Base-by-base conservation (phyloP, 2,797 vertebrate genomes). In the Bothrops alternatus region DNA sequence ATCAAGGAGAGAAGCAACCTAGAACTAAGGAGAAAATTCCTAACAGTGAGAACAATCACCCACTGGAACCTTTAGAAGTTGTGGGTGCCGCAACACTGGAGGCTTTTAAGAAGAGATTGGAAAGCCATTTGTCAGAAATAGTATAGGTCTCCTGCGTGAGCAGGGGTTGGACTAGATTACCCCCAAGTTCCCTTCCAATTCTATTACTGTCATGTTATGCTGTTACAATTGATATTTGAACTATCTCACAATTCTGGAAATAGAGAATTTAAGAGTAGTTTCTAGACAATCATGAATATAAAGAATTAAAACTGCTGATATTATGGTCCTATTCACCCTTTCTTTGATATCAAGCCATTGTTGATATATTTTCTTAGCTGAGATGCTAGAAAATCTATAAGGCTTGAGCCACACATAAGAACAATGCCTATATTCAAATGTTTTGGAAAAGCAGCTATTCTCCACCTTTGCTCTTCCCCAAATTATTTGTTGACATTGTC, bases 401-500 rank as follows among this genome's bases (percentile, higher is more conserved):
- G 63, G 87, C 82, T 95, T 89, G 61, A 91, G 85, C 94, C 95
- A 95, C 95, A 95, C 95, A 96, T 93, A 96, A 93, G 92, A 95
- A 90, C 87, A 25, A 1, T 95, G 92, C 90, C 88, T 90, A 94
- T 90, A 93, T 95, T 94, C 94, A 95, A 92, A 94, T 96, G 94
- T 95, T 93, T 69, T 65, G 93, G 93, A 94, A 95, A 61, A 92
- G 94, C 95, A 96, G 87, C 89, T 92, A 93, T 93, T 93, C 95
- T 93, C 55, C 88, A 47, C 90, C 94, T 94, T 69, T 96, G 90
- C 92, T 95, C 55, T 94, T 94, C 92, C 28, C 1, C 10, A 91
- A 61, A 92, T 94, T 96, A 94, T 96, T 96, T 96, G 95, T 96
- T 97, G 95, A 95, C 94, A 90, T 18, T 89, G 94, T 95, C 95